Evolutionary conservation across 1,140 invertebrate genomes (phyloP).

Genomic region (Drosophila nasuta): DNA sequence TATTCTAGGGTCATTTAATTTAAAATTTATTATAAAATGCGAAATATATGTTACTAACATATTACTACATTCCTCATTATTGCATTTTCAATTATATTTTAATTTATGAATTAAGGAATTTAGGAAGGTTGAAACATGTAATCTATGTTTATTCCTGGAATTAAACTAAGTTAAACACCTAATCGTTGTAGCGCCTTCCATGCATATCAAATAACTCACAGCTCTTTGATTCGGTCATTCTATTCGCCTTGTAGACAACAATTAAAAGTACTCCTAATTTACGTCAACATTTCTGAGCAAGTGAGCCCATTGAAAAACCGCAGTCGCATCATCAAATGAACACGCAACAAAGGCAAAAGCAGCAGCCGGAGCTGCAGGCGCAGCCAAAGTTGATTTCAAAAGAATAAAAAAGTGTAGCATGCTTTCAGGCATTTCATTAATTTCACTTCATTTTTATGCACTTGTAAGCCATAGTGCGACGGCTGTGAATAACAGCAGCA

Average conservation of each 20-base stretch:
- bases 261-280: conserved; percentile 47
- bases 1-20: too few species aligned
- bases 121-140: too few species aligned
- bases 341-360: conserved; percentile 28
- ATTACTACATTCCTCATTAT: too few species aligned
- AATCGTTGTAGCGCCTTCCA: not conserved
- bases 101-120: too few species aligned
- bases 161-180: not conserved
- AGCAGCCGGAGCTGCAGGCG: not conserved
- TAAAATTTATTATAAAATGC: too few species aligned
- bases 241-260: not conserved
- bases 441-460: conserved; percentile 67
- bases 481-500: conserved; percentile 2
- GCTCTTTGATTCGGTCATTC: not conserved
- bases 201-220: not conserved
- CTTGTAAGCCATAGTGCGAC: conserved; percentile 37
- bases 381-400: conserved; percentile 6
- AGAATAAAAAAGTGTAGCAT: conserved; percentile 49
- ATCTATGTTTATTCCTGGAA: not conserved
- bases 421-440: conserved; percentile 76
- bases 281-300: conserved; percentile 27
- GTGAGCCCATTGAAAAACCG: conserved; percentile 12
- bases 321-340: conserved; percentile 13
- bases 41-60: too few species aligned
- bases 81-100: too few species aligned